Percentiles rank a stretch among this genome's conserved stretches.
These are phyloP conservation scores for Scaptomyza reducta DNA, from an alignment of 2,888 invertebrate species.

Conservation along the genomic window DNA sequence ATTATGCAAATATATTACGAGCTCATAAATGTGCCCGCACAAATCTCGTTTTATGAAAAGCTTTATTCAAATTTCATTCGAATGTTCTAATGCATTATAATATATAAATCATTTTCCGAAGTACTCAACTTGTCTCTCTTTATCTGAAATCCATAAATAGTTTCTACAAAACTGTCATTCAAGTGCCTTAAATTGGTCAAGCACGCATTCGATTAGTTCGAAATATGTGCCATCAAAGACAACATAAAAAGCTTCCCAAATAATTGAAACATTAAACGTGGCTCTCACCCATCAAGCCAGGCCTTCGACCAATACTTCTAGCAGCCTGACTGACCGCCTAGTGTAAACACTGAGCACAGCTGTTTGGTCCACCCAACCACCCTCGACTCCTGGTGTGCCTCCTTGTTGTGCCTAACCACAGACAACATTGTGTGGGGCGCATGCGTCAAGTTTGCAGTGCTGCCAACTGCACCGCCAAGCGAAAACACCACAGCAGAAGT, in stretches of 20 bases:
- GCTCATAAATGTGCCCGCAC: constrained; percentile 20
- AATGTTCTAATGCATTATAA: neutral
- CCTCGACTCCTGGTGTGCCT: neutral
- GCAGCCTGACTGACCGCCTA: constrained; percentile 33
- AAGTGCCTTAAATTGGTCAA: constrained; percentile 12
- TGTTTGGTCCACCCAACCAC: constrained; percentile 42
- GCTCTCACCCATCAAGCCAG: constrained; percentile 51
- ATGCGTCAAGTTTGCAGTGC: constrained; percentile 56
- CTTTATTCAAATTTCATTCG: constrained; percentile 1
- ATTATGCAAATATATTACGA: constrained; percentile 59
- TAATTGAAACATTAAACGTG: constrained; percentile 71
- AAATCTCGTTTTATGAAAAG: constrained; percentile 1
- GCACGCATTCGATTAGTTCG: constrained; percentile 26
- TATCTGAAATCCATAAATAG: neutral
- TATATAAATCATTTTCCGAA: neutral
- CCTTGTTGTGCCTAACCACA: constrained; percentile 70
- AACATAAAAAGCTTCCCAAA: constrained; percentile 41
- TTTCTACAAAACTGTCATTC: neutral
- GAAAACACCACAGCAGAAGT: constrained; percentile 43
- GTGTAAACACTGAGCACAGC: constrained; percentile 71
- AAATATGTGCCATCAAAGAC: constrained; percentile 41
- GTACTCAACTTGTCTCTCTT: neutral
- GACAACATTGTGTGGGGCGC: constrained; percentile 68
- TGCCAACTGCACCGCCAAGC: constrained; percentile 57
- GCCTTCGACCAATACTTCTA: constrained; percentile 20